These are phyloP conservation scores for Nomada fabriciana DNA, from an alignment of 2,888 invertebrate species.

Conservation along the genomic window DNA sequence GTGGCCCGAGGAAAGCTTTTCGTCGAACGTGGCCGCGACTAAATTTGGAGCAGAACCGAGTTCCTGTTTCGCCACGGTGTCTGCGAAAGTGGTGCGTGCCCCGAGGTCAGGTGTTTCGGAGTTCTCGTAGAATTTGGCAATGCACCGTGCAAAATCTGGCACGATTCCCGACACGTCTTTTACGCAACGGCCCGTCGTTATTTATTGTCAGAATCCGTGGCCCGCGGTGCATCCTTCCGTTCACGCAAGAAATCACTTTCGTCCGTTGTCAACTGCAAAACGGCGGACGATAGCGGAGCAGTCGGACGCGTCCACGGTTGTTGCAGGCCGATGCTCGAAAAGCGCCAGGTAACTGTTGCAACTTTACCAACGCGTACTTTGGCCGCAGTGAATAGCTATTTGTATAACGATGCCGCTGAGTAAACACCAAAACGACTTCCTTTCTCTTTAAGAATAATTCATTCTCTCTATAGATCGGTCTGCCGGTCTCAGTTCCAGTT, in stretches of 20 bases:
- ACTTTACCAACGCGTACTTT: no score
- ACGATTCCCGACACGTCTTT: slow-evolving; percentile 27
- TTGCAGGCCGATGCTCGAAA: no score
- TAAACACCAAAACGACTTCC: no score
- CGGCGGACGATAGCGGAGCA: no score
- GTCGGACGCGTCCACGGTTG: no score
- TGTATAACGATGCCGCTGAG: no score
- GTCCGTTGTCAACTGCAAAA: no score
- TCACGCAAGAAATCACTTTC: background rate
- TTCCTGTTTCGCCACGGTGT: background rate
- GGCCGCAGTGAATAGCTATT: no score
- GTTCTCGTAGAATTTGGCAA: slow-evolving; percentile 63
- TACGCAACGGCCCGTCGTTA: slow-evolving; percentile 44
- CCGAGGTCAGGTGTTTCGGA: slow-evolving; percentile 28
- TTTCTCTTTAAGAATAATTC: no score
- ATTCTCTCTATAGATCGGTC: no score
- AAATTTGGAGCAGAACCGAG: slow-evolving; percentile 17
- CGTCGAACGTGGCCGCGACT: background rate
- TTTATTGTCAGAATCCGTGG: slow-evolving; percentile 56
- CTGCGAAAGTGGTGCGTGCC: background rate
- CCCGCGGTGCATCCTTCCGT: slow-evolving; percentile 18
- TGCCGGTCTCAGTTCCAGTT: no score
- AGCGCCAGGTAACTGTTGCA: no score
- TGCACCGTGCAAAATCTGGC: slow-evolving; percentile 63
- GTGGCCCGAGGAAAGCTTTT: background rate